Percentiles rank a stretch among this genome's conserved stretches.
These are phyloP conservation scores for Piprites chloris DNA, from an alignment of 2,113 vertebrate genomes.

Conservation along the genomic window DNA sequence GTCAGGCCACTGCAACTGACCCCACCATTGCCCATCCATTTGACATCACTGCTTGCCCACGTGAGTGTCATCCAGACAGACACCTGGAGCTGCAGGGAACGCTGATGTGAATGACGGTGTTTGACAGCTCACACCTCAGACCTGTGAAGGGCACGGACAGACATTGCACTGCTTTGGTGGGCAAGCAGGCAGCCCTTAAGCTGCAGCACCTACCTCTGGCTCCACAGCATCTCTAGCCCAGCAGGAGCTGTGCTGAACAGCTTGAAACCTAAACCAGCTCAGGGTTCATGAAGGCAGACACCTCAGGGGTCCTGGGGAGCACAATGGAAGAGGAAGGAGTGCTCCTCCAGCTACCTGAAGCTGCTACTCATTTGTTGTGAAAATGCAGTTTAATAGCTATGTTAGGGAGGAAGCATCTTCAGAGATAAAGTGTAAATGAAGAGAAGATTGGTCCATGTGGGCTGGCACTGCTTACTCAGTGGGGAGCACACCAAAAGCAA, in stretches of 20 bases:
- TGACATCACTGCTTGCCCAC: background rate
- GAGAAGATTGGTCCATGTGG: background rate
- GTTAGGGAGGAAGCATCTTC: background rate
- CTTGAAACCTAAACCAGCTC: background rate
- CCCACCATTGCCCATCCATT: background rate
- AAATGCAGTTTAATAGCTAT: background rate
- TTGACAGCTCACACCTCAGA: background rate
- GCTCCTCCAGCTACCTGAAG: background rate
- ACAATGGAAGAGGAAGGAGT: background rate
- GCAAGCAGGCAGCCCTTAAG: background rate
- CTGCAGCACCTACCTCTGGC: background rate
- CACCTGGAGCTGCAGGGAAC: background rate
- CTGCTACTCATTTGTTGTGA: background rate
- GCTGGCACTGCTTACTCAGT: background rate
- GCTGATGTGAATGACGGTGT: background rate
- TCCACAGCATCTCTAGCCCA: background rate
- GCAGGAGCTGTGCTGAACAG: background rate
- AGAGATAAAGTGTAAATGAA: background rate
- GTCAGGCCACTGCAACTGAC: background rate
- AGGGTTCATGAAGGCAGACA: background rate
- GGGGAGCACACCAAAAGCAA: background rate
- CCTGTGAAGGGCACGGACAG: background rate
- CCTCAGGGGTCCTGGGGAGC: background rate
- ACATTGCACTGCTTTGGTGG: accelerated
- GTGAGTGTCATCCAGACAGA: background rate